Base-by-base conservation (phyloP, 2,797 vertebrate species). In the Yasuhikotakia modesta region DNA sequence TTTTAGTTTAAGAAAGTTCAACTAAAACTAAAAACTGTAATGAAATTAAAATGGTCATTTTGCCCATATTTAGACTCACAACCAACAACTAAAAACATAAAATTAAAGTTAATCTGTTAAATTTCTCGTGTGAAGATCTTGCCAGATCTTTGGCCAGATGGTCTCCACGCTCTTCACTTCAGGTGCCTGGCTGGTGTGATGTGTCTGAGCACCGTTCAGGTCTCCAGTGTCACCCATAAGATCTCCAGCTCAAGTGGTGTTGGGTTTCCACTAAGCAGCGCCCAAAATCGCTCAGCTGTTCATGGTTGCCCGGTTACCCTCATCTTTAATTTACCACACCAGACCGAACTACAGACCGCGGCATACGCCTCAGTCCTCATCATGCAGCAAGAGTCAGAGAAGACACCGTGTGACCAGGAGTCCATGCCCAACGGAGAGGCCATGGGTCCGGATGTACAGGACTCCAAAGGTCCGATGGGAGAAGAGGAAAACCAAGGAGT, bases 391-490 rank as follows among this genome's bases (percentile, higher is more conserved):
- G 91, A 85, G n/a, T 83, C 90, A 83, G 48, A 73, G 87, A 86
- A 86, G 78, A 86, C 30, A 81, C 71, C 82, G 85, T 75, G 85
- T 86, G 83, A 90, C 86, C 84, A 46, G 76, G 81, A 79, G 83
- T 90, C 85, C 83, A 98, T 97, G 97, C 95, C 96, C 93, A 94
- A 94, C 87, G 91, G 94, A 3, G 90, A 90, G 79, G 76, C 89
- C 83, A 92, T 91, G 89, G 94, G 91, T 85, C 88, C 91, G 1
- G 86, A 89, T 76, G 88, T 85, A 35, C 79, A 74, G 50, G 81
- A 81, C 30, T 81, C 88, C 39, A 89, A 85, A 85, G 87, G 79
- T 24, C 53, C 81, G 0, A 76, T 66, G 2, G 86, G 88, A 52
- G 89, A 91, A 5, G 88, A 84, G 67, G 88, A 81, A 76, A 82